Evolutionary conservation across 2,113 vertebrate genomes (phyloP).

Genomic region (Heliornis fulica): DNA sequence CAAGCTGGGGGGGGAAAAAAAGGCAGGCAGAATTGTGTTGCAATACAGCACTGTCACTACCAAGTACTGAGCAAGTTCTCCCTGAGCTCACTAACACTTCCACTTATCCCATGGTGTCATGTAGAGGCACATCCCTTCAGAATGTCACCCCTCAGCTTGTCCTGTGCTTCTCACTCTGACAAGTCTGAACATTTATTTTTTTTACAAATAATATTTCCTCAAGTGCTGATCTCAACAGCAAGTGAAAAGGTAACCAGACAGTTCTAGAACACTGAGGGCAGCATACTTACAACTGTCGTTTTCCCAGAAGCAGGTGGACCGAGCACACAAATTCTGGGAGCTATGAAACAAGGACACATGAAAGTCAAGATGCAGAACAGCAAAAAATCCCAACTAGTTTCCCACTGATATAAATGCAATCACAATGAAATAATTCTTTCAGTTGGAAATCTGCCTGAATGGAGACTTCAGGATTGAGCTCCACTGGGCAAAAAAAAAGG

Average conservation of each 20-base stretch:
- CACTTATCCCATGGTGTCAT: not conserved
- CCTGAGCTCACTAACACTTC: not conserved
- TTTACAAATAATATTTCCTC: not conserved
- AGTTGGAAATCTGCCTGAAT: not conserved
- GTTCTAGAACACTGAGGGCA: not conserved
- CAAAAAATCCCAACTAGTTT: not conserved
- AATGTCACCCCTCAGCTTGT: not conserved
- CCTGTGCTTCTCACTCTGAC: not conserved
- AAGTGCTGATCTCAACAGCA: not conserved
- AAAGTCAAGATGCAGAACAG: not conserved
- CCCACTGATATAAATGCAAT: not conserved
- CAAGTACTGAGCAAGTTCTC: not conserved
- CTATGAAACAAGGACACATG: slow-evolving; percentile 46
- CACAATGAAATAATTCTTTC: not conserved
- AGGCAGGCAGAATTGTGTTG: not conserved
- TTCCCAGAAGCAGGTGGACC: slow-evolving; percentile 89
- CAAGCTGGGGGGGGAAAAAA: not conserved
- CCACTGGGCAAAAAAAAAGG: not conserved
- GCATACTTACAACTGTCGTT: slow-evolving; percentile 78
- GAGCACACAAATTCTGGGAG: slow-evolving; percentile 77
- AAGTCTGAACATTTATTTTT: not conserved
- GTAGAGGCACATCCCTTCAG: not conserved
- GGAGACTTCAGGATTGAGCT: not conserved
- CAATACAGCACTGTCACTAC: not conserved
- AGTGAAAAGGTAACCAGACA: not conserved